Conservation (phyloP, 2,888 invertebrate genomes). For the Tricholauxania praeusta region DNA sequence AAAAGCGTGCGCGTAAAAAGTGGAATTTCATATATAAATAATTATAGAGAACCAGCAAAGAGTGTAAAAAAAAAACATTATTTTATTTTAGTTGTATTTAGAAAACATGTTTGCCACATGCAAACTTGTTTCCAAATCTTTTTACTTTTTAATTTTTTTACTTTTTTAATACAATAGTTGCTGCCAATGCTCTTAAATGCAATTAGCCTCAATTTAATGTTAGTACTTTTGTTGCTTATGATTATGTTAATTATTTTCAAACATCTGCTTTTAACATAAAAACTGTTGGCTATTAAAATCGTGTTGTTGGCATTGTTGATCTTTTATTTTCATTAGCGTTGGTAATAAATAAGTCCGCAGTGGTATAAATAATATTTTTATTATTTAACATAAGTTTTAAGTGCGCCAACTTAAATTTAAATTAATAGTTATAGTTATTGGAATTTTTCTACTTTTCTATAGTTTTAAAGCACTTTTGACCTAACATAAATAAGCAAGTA, state of each 20-base stretch:
- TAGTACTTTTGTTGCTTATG: background rate
- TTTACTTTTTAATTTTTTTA: background rate
- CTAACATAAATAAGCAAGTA: too few species aligned
- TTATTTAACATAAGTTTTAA: too few species aligned
- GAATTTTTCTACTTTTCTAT: too few species aligned
- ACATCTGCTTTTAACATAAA: background rate
- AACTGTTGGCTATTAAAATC: background rate
- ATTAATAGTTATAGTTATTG: too few species aligned
- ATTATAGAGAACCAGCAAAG: too few species aligned
- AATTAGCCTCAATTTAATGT: conserved; percentile 30
- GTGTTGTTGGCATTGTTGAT: conserved; percentile 6
- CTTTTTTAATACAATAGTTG: background rate
- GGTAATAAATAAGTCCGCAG: too few species aligned
- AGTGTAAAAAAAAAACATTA: too few species aligned
- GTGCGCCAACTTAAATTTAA: too few species aligned
- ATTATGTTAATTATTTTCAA: conserved; percentile 15
- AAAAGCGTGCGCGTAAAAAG: background rate
- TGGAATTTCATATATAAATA: background rate
- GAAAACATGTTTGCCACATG: conserved; percentile 24
- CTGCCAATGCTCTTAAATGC: background rate
- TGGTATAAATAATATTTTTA: too few species aligned
- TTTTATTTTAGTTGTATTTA: background rate
- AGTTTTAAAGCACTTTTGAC: too few species aligned
- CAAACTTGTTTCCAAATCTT: conserved; percentile 10
- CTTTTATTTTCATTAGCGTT: background rate